These are phyloP conservation scores for Hypomecis punctinalis DNA, from an alignment of 2,888 invertebrate genomes.

Conservation along the genomic window DNA sequence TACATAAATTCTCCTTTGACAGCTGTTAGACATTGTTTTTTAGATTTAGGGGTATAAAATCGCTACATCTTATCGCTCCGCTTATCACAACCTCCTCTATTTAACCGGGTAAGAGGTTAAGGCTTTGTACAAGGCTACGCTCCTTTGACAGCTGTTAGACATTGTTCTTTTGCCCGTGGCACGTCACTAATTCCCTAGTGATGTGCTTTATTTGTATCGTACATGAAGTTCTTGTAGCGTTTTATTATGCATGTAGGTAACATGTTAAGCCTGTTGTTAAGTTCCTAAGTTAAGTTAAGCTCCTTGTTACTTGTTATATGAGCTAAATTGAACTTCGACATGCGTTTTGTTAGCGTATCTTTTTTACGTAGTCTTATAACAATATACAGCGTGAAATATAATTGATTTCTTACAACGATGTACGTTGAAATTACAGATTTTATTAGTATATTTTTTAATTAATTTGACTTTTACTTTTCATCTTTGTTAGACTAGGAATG, in stretches of 20 bases:
- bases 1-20: constrained; percentile 67
- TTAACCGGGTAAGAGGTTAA: constrained; percentile 52
- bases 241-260: neutral
- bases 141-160: constrained; percentile 70
- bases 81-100: constrained; percentile 36
- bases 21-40: constrained; percentile 75
- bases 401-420: too few species aligned
- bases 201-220: constrained; percentile 19
- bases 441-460: too few species aligned
- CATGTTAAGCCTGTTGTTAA: neutral
- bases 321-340: too few species aligned
- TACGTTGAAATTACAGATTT: too few species aligned
- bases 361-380: too few species aligned
- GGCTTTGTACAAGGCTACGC: constrained; percentile 67
- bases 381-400: too few species aligned
- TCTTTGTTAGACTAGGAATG: too few species aligned
- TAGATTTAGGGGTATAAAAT: constrained; percentile 46
- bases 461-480: too few species aligned
- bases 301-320: too few species aligned
- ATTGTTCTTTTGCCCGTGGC: constrained; percentile 72
- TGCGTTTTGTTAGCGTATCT: too few species aligned
- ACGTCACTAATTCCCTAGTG: constrained; percentile 41
- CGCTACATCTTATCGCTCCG: constrained; percentile 43
- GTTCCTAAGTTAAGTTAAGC: too few species aligned
- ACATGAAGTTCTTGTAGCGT: neutral